Conservation (phyloP, 2,888 invertebrate genomes). For the Elegia similella region DNA sequence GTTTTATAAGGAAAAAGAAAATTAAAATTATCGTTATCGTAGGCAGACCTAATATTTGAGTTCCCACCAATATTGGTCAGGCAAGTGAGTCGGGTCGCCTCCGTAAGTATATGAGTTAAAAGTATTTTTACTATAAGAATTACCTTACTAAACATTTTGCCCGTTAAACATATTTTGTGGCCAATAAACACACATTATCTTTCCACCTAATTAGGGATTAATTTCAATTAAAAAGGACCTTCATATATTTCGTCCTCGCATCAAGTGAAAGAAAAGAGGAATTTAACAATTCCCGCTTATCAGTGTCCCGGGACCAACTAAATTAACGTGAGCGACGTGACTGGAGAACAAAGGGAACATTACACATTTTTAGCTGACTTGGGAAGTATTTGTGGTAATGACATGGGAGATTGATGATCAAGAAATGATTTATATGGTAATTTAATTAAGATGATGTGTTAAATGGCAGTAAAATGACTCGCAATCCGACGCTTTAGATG, state of each 20-base stretch:
- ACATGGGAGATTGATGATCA: constrained; percentile 9
- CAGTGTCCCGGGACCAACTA: constrained; percentile 38
- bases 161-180: no score
- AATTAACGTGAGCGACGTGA: constrained; percentile 7
- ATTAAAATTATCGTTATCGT: no score
- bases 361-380: constrained; percentile 10
- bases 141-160: no score
- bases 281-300: constrained; percentile 53
- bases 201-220: background rate
- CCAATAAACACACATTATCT: background rate
- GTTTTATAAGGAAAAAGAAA: no score
- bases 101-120: no score
- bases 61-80: no score
- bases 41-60: no score
- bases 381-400: constrained; percentile 10
- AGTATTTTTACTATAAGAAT: no score
- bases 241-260: constrained; percentile 4
- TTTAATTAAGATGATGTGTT: background rate
- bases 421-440: constrained; percentile 7
- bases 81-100: no score
- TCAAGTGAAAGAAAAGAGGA: constrained; percentile 33
- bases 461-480: no score
- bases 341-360: constrained; percentile 5
- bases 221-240: constrained; percentile 8
- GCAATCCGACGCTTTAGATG: no score